Percentiles rank a stretch among this genome's conserved stretches.
Conservation (phyloP, 2,797 vertebrate species). For the Ptychobarbus kaznakovi region DNA sequence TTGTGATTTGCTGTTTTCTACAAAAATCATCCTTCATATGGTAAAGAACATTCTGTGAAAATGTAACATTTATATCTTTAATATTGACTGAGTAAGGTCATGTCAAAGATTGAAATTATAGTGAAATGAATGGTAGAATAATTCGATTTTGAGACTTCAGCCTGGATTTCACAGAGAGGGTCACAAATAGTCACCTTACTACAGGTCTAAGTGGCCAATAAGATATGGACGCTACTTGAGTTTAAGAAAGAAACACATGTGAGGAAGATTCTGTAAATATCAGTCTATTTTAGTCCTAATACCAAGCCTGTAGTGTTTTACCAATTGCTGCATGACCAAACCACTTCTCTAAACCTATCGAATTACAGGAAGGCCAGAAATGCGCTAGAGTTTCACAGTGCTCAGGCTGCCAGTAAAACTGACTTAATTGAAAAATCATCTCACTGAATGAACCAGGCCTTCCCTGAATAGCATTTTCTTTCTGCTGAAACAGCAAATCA, state of each 20-base stretch:
- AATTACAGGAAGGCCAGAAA: slow-evolving; percentile 26
- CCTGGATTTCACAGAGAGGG: no score
- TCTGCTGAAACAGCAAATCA: slow-evolving; percentile 6
- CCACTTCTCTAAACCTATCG: slow-evolving; percentile 31
- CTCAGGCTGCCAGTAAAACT: slow-evolving; percentile 1
- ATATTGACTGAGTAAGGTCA: no score
- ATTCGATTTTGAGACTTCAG: no score
- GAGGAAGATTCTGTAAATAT: neutral
- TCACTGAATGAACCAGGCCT: neutral
- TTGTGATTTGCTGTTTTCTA: no score
- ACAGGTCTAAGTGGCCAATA: neutral
- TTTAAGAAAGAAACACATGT: neutral
- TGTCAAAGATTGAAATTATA: no score
- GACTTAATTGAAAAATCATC: neutral
- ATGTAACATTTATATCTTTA: no score
- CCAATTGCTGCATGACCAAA: neutral
- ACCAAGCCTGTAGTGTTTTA: neutral
- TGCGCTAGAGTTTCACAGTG: neutral
- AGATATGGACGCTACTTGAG: neutral
- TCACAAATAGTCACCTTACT: neutral
- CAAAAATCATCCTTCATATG: no score
- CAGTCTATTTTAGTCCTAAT: slow-evolving; percentile 1
- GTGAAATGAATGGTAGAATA: no score
- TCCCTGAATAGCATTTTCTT: slow-evolving; percentile 25
- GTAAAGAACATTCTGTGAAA: no score